phyloP scores from a whole-genome alignment of 2,113 vertebrate species.

The Leucoraja erinaceus region DNA sequence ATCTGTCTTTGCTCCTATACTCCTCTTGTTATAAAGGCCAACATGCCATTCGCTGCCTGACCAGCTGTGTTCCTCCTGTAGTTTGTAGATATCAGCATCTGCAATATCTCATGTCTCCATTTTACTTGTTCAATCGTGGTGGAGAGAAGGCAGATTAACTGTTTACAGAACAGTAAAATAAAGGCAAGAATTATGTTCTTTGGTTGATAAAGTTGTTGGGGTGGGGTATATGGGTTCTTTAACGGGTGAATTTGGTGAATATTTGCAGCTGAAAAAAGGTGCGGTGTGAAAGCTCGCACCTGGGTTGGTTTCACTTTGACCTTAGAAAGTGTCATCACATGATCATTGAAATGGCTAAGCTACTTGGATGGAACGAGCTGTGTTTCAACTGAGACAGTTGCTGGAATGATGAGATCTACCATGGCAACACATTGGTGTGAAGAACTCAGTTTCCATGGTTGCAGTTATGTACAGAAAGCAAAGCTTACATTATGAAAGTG shows the following conservation, averaged over 20 bases:
- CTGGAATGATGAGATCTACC: not conserved
- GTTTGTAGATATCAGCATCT: too few species aligned
- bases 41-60: too few species aligned
- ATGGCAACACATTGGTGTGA: constrained; percentile 20
- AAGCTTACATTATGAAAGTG: not conserved
- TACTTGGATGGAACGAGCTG: not conserved
- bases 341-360: not conserved
- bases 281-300: not conserved
- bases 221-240: not conserved
- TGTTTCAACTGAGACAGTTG: not conserved
- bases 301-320: not conserved
- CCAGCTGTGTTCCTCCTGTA: too few species aligned
- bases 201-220: not conserved
- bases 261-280: not conserved
- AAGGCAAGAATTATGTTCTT: not conserved
- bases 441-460: constrained; percentile 21
- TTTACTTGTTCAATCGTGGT: not conserved
- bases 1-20: too few species aligned
- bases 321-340: not conserved
- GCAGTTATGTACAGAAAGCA: not conserved
- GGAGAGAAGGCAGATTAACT: not conserved
- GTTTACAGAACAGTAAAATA: not conserved
- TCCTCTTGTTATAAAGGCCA: too few species aligned
- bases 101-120: too few species aligned
- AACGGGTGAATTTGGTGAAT: not conserved